Base-by-base conservation (phyloP, 2,888 invertebrate genomes). In the Protula sp. region DNA sequence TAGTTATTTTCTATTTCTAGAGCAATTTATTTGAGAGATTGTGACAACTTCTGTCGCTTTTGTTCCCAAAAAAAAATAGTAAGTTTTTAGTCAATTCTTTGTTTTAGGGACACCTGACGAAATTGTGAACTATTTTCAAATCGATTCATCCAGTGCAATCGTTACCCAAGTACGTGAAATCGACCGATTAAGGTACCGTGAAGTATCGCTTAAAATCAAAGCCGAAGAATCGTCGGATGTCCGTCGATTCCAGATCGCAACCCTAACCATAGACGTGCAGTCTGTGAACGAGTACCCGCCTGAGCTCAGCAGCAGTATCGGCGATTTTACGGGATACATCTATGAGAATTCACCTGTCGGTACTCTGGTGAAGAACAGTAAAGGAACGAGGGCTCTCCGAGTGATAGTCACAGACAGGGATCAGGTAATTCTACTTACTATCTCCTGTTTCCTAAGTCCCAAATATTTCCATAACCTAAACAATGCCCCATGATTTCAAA, bases 401-500 rank as follows among this genome's bases (percentile, higher is more conserved):
- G 54, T 77, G 14, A 38, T 57, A 0, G 68, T 71, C 38, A 64
- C 60, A 3, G 77, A 77, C 60, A 66, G 65, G 3, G 76, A 76
- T 60, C 65, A 69, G 67, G 76, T 77, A 56, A 53, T n/a, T n/a
- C n/a, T n/a, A n/a, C n/a, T n/a, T n/a, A n/a, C n/a, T n/a, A n/a
- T n/a, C n/a, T n/a, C n/a, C n/a, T n/a, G n/a, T n/a, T n/a, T n/a
- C n/a, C n/a, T n/a, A n/a, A n/a, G n/a, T n/a, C n/a, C n/a, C n/a
- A n/a, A n/a, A n/a, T n/a, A n/a, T n/a, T n/a, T n/a, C n/a, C n/a
- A n/a, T n/a, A n/a, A n/a, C n/a, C n/a, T n/a, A n/a, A n/a, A n/a
- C n/a, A n/a, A n/a, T n/a, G n/a, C n/a, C n/a, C n/a, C n/a, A n/a
- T n/a, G n/a, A n/a, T n/a, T n/a, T n/a, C n/a, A n/a, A n/a, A n/a